Percentiles rank a stretch among this genome's conserved stretches.
These are phyloP conservation scores for Trachelus iudaicus DNA, from an alignment of 2,888 invertebrate genomes.

Conservation along the genomic window DNA sequence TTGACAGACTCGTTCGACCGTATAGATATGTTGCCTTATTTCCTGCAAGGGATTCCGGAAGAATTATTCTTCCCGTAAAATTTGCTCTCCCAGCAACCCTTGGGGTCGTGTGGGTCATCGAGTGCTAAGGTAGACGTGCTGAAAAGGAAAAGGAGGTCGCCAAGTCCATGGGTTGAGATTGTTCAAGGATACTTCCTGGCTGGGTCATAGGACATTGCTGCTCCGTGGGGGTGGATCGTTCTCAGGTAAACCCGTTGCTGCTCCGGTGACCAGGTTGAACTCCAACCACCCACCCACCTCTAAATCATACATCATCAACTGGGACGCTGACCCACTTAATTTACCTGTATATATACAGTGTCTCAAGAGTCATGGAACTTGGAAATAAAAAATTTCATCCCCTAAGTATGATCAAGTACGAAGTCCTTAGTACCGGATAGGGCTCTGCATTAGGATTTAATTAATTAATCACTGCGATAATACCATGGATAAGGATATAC, in stretches of 20 bases:
- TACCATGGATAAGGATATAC: not conserved
- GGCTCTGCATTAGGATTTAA: no score
- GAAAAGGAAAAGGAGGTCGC: not conserved
- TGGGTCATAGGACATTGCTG: constrained; percentile 6
- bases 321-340: constrained; percentile 56
- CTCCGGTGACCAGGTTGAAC: constrained; percentile 31
- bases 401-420: not conserved
- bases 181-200: constrained; percentile 27
- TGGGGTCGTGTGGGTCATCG: not conserved
- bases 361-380: not conserved
- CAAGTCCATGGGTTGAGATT: constrained; percentile 3
- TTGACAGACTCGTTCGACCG: not conserved
- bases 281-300: constrained; percentile 20
- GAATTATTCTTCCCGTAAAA: not conserved
- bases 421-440: not conserved
- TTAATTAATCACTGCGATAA: not conserved
- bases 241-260: constrained; percentile 34
- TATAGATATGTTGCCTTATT: not conserved
- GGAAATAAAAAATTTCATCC: not conserved
- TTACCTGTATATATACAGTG: constrained; percentile 39
- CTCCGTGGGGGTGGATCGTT: constrained; percentile 15
- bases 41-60: not conserved
- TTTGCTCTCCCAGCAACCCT: not conserved
- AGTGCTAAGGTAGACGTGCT: not conserved
- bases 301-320: constrained; percentile 33